These are phyloP conservation scores for Laticauda laticaudata DNA, from an alignment of 2,113 vertebrate species.

Conservation along the genomic window DNA sequence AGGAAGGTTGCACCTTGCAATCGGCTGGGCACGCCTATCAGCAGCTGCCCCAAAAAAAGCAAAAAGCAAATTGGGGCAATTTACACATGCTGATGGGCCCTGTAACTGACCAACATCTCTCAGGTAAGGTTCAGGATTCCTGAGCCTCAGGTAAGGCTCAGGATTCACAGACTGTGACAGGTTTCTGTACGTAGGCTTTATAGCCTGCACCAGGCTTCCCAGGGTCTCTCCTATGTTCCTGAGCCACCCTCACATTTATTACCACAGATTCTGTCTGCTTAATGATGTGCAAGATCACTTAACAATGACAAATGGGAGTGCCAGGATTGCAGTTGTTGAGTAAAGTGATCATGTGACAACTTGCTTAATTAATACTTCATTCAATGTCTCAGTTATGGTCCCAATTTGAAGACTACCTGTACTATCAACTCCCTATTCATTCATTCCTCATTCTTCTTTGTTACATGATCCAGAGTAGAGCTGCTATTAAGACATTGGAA, in stretches of 20 bases:
- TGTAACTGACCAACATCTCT: neutral
- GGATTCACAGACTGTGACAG: neutral
- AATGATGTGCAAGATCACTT: neutral
- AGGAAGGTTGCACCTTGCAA: neutral
- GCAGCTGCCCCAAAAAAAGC: neutral
- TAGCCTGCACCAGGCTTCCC: neutral
- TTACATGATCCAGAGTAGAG: neutral
- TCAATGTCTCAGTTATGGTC: neutral
- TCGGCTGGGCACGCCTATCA: neutral
- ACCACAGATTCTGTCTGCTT: neutral
- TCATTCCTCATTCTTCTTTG: neutral
- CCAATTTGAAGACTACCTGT: neutral
- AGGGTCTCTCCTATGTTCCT: neutral
- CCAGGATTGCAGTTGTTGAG: neutral
- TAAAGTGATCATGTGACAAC: neutral
- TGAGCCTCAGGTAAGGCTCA: too few relatives aligned
- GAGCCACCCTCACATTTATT: neutral
- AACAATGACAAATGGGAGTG: neutral
- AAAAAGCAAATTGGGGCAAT: neutral
- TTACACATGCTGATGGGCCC: neutral
- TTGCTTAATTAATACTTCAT: neutral
- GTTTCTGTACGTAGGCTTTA: neutral
- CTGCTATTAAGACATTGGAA: neutral
- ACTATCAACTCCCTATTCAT: neutral
- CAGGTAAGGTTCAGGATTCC: neutral